Evolutionary conservation across 2,113 vertebrate genomes (phyloP).

Genomic region (Alosa alosa): DNA sequence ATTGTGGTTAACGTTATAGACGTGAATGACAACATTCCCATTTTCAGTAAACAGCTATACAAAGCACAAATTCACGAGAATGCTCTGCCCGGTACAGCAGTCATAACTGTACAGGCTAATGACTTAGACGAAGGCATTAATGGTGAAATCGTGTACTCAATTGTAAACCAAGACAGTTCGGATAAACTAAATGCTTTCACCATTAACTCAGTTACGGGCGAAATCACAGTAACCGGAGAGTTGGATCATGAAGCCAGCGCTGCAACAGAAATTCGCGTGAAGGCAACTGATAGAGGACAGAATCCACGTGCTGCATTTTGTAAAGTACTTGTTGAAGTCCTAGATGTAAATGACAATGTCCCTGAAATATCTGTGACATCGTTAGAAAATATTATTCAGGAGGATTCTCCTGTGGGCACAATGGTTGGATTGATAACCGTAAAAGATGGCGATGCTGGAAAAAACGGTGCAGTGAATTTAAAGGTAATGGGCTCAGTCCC

Average conservation of each 20-base stretch:
- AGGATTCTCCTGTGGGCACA: conserved; percentile 72
- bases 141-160: conserved; percentile 48
- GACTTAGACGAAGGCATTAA: conserved; percentile 59
- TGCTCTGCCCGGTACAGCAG: background rate
- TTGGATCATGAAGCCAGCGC: conserved; percentile 58
- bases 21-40: conserved; percentile 58
- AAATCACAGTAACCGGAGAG: conserved; percentile 57
- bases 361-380: conserved; percentile 76
- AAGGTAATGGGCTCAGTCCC: conserved; percentile 45
- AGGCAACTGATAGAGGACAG: conserved; percentile 67
- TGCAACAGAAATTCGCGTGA: conserved; percentile 60
- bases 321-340: conserved; percentile 69
- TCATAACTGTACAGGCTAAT: conserved; percentile 51
- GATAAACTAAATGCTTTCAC: conserved; percentile 53
- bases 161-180: conserved; percentile 37
- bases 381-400: conserved; percentile 69
- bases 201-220: conserved; percentile 62
- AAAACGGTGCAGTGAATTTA: conserved; percentile 65
- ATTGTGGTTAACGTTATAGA: conserved; percentile 57
- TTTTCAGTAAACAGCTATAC: conserved; percentile 53
- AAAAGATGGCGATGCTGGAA: conserved; percentile 72
- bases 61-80: conserved; percentile 52
- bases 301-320: conserved; percentile 64
- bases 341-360: conserved; percentile 79
- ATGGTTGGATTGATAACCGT: conserved; percentile 76